Evolutionary conservation across 2,113 vertebrate species (phyloP).

Genomic region (Tauraco erythrolophus): DNA sequence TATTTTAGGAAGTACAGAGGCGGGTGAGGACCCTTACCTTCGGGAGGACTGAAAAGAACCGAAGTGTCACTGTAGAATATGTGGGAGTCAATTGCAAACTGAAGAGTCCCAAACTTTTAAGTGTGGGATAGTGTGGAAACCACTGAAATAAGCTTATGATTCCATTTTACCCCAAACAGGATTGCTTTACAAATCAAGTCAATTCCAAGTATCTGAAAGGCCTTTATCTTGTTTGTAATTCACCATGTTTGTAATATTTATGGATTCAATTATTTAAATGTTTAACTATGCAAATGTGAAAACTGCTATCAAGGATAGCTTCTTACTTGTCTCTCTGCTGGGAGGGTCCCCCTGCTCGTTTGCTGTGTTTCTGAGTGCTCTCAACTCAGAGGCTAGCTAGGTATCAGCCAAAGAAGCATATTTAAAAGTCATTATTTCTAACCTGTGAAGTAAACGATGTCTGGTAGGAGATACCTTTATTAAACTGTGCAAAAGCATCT

Average conservation of each 20-base stretch:
- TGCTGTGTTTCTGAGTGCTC: not conserved
- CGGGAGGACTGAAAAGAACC: conserved; percentile 78
- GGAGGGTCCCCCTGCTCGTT: not conserved
- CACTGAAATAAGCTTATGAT: not conserved
- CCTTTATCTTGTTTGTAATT: not conserved
- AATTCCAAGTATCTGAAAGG: not conserved
- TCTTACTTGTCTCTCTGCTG: not conserved
- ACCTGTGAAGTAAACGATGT: not conserved
- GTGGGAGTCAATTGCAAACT: not conserved
- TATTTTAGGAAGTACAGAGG: not conserved
- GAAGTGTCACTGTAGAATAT: accelerated
- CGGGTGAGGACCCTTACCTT: conserved; percentile 77
- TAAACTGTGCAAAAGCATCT: not conserved
- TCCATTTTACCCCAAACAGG: not conserved
- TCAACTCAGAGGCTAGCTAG: not conserved
- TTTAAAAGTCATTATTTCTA: conserved; percentile 1
- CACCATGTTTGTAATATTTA: not conserved
- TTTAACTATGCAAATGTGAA: conserved; percentile 64
- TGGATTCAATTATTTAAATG: conserved; percentile 21
- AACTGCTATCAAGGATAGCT: not conserved
- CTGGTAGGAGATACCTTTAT: not conserved
- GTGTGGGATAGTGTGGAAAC: not conserved
- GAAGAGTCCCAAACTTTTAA: not conserved
- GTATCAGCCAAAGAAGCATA: conserved; percentile 8
- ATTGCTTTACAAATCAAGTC: not conserved